Evolutionary conservation across 2,888 invertebrate genomes (phyloP).

Genomic region (Sympetrum striolatum): DNA sequence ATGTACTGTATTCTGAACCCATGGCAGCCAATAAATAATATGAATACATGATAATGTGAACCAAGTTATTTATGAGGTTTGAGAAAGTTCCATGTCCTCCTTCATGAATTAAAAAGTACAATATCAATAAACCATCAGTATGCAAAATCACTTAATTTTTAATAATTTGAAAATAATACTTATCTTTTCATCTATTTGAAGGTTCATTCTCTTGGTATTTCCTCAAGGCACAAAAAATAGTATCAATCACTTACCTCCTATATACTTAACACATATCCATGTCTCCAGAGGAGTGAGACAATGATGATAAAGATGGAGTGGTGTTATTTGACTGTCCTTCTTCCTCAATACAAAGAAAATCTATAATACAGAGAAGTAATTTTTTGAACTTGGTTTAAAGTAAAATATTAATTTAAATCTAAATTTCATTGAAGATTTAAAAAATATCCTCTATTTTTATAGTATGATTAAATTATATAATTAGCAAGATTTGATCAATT

Average conservation of each 20-base stretch:
- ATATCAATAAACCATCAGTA: background rate
- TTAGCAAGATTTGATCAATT: too few relatives aligned
- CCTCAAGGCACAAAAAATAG: background rate
- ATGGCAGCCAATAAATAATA: constrained; percentile 87
- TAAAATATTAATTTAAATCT: too few relatives aligned
- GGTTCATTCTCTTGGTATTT: background rate
- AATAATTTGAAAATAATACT: too few relatives aligned
- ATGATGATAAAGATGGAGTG: constrained; percentile 86
- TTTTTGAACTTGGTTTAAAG: too few relatives aligned
- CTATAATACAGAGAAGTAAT: constrained; percentile 53
- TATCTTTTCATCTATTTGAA: background rate
- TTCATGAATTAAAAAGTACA: constrained; percentile 53
- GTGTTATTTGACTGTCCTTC: constrained; percentile 83
- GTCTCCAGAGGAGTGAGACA: constrained; percentile 79
- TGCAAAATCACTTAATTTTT: too few relatives aligned
- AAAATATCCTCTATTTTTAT: too few relatives aligned
- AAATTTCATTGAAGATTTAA: too few relatives aligned
- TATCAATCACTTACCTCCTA: constrained; percentile 65
- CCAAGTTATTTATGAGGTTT: constrained; percentile 83
- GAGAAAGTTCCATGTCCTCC: constrained; percentile 91
- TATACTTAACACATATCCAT: constrained; percentile 79
- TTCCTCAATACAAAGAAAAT: constrained; percentile 82
- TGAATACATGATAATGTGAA: constrained; percentile 86
- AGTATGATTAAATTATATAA: too few relatives aligned
- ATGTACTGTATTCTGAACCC: constrained; percentile 85